A percentile compares a stretch with the other conserved stretches of the same genome.
Conservation (phyloP, 53 echinoderm and acorn worm genomes). For the Antedon mediterranea region DNA sequence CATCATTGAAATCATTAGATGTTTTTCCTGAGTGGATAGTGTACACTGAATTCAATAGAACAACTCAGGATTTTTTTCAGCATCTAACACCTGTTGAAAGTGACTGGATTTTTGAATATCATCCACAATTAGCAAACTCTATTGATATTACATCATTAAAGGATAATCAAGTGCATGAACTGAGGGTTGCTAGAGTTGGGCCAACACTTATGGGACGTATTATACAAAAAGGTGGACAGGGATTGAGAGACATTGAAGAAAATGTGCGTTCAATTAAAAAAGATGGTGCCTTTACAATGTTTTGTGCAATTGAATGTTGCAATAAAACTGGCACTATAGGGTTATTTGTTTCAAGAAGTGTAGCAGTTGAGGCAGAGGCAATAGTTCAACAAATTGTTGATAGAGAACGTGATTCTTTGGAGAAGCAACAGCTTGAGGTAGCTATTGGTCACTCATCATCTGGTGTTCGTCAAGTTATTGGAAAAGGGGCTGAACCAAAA, state of each 20-base stretch:
- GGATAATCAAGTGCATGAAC: slow-evolving; percentile 17
- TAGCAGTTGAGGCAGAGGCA: not conserved
- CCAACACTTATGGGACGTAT: slow-evolving; percentile 29
- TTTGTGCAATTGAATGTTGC: slow-evolving; percentile 28
- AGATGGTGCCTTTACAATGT: not conserved
- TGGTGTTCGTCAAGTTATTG: slow-evolving; percentile 29
- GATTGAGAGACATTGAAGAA: slow-evolving; percentile 28
- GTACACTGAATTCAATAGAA: slow-evolving; percentile 29
- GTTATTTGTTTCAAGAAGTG: slow-evolving; percentile 9
- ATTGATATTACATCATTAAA: slow-evolving; percentile 12
- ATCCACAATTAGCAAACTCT: slow-evolving; percentile 6
- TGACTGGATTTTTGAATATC: slow-evolving; percentile 24
- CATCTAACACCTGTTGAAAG: slow-evolving; percentile 23
- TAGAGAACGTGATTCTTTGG: slow-evolving; percentile 6
- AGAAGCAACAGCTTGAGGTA: slow-evolving; percentile 26
- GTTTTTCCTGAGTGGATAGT: slow-evolving; percentile 28
- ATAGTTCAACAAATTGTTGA: slow-evolving; percentile 1
- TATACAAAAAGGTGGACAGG: slow-evolving; percentile 14
- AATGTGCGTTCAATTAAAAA: not conserved
- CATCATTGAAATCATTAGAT: slow-evolving; percentile 18
- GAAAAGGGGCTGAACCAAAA: slow-evolving; percentile 20
- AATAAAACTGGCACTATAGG: slow-evolving; percentile 12
- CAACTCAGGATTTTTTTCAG: slow-evolving; percentile 26
- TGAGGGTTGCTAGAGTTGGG: slow-evolving; percentile 8
- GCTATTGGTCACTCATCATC: slow-evolving; percentile 22